Evolutionary conservation across 2,797 vertebrate species (phyloP), one percentile per base, ranked within the genome.

Genomic region (Scolopax rusticola): DNA sequence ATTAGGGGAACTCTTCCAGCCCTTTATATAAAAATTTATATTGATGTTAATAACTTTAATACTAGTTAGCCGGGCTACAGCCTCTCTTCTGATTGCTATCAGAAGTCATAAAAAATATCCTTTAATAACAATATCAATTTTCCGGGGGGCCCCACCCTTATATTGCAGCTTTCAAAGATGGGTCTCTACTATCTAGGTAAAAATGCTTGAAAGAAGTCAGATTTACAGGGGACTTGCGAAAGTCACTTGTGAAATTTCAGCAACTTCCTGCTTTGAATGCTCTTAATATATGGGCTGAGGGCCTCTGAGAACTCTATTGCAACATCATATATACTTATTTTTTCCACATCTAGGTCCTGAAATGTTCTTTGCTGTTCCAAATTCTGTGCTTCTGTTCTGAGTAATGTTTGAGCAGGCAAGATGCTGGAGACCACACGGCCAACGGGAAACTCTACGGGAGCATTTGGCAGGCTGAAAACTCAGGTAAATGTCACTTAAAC

Each of bases 401-500:
- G 87, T 89, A 53, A 47, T 90, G 91, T 57, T 74, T 40, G 53
- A 56, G 67, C 40, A 53, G 63, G 59, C 70, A 77, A 64, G 54
- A 67, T 64, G 63, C 61, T 95, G 94, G 48, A 68, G 45, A 95
- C 0, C 0, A 60, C 33, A 15, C 11, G 1, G 30, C 38, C 84
- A 86, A 9, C 60, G 57, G 30, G 16, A n/a, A 95, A 57, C n/a
- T 87, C 68, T 77, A 28, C 67, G 51, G 70, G 76, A 90, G 40
- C 86, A 54, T 1, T 59, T 40, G 83, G 56, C 83, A 77, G 65
- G 47, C 59, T 89, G 56, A 65, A 86, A 80, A 41, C 50, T 48
- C 65, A 60, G 67, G 97, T 97, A 96, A 95, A 94, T 59, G 23
- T 48, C 38, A 21, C 56, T 89, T 84, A 68, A 79, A 88, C 11